Evolutionary conservation across 2,797 vertebrate species (phyloP), one percentile per base, ranked within the genome.

Genomic region (Malacoctenus gilli): DNA sequence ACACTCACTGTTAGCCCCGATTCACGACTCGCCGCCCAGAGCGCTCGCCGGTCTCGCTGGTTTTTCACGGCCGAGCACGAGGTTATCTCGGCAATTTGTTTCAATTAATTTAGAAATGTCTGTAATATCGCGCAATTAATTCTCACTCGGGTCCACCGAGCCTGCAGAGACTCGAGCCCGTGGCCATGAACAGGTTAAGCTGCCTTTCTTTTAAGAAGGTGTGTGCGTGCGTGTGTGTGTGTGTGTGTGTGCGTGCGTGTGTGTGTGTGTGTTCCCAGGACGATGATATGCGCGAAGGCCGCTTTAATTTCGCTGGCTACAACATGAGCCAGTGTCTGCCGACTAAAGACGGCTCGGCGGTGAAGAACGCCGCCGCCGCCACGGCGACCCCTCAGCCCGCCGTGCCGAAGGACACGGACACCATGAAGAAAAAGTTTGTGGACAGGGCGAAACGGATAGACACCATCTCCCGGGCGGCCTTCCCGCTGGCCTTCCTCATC

Each of bases 401-500:
- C 9, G 88, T 80, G 37, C 91, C 91, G 14, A 95, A 93, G 87
- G 96, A 99, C 90, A 85, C 88, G 1, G 96, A 99, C 1, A 90
- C 89, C 59, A 94, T 95, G 85, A 95, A 87, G 86, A 98, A 95
- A 92, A 98, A 95, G 89, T 99, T 98, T 89, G 94, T 99, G 82
- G 97, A 99, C 88, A 90, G 95, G 68, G 97, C 97, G 54, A 99
- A 99, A 92, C 93, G 96, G 83, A 99, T 99, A 80, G 97, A 99
- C 89, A 99, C 96, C 0, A 92, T 99, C 87, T 98, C 97, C 34
- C 92, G 97, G 48, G 97, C 96, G 13, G 96, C 94, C 2, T 99
- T 99, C 75, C 97, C 97, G 1, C 67, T 99, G 75, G 95, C 96
- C 37, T 99, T 99, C 88, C 95, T 99, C 76, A 96, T 97, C 86